Evolutionary conservation across 1,140 invertebrate species (phyloP), one percentile per base, ranked within the genome.

Genomic region (Antheraea mylitta): DNA sequence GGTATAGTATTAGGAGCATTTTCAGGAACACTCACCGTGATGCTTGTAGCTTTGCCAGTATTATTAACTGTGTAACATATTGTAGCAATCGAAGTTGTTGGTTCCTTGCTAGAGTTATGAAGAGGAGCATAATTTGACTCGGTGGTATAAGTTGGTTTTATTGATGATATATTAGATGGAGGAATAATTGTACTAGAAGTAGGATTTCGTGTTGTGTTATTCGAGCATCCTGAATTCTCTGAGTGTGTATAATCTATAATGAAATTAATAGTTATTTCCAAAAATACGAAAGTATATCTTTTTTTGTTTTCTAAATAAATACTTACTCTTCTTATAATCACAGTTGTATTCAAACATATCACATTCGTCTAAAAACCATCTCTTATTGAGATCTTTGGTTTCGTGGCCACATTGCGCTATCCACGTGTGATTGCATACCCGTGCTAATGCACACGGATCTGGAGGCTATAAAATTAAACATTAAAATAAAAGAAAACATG

Each of bases 281-380:
- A 9, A 7, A 30, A 42, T 42, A 8, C 37, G 5, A 6, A 38
- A 38, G 5, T 13, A 48, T 19, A 60, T 60, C 18, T 30, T 60
- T 22, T 60, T 42, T 45, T 30, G 22, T 37, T 37, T 18, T 58
- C 7, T 62, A 0, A 67, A 72, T 60, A 13, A 66, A 13, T 53
- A 72, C 66, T 69, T 73, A 83, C 83, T 69, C 71, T 69, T 77
- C 7, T 68, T 63, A 68, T 81, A 67, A 64, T 86, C 83, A 64
- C 85, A 87, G 63, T 86, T 87, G 64, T 79, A 83, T 70, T 87
- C 85, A 45, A 69, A 76, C 70, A 81, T 66, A 64, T 87, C 83
- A 65, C 85, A 87, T 64, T 82, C 75, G 63, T 87, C 85, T 66
- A 82, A 68, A 68, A 87, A 87, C 38, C 48, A n/a, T 37, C 65